Evolutionary conservation across 23 tunicate genomes (phyloP), one percentile per base, ranked within the genome.

Genomic region (Trididemnum clinides): DNA sequence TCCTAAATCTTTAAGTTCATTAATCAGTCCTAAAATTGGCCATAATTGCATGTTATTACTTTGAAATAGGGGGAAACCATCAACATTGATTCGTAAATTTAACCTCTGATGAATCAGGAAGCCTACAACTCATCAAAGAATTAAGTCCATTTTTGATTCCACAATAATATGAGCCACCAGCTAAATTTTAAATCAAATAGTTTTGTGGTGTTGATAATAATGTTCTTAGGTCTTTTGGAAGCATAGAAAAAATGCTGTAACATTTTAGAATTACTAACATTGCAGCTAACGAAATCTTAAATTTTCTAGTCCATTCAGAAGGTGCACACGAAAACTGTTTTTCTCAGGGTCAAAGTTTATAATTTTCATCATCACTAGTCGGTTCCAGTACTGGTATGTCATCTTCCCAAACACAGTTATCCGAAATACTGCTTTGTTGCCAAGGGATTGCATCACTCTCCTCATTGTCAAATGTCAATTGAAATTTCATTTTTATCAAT

Each of bases 61-160:
- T 33, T 77, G 82, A 50, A 86, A 86, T 28, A 86, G 28, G 39
- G 90, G 84, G 10, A 86, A 30, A 18, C 90, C 90, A 86, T 86
- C 90, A 39, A 86, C 64, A 51, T 86, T 86, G 1, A 86, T 25
- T 4, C 5, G 35, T 22, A 73, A 73, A 32, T 37, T 66, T 4
- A 66, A 5, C 10, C n/a, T 5, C 3, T 4, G 75, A 66, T 3
- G 5, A 5, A 29, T 29, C 31, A 29, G 30, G 7, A 6, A 66
- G 10, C 6, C 10, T 37, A 37, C 38, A 19, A 4, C 54, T 57
- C 3, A 20, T 2, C 57, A 73, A 4, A 36, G 57, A 36, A 39
- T 7, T 19, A 39, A 73, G 15, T 15, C 80, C 80, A 19, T 73
- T 73, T 73, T 73, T 36, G 3, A 73, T 73, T 37, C 80, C 80